A percentile compares a stretch with the other conserved stretches of the same genome.
phyloP scores from a whole-genome alignment of 2,888 invertebrate species.

The Oegoconia quadripuncta region DNA sequence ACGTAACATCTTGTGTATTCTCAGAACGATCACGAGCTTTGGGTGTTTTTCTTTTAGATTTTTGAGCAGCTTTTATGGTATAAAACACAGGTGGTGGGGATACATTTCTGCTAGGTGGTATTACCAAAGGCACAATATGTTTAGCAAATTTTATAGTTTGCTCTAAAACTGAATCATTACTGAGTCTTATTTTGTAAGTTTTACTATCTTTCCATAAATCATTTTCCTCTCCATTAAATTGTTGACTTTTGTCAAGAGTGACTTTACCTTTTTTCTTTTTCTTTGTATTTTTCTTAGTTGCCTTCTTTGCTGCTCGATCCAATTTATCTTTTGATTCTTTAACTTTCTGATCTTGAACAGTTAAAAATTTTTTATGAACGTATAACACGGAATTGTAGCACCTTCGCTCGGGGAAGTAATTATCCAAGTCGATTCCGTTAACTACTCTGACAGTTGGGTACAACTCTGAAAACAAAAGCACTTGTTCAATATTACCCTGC shows the following conservation, averaged over 20 bases:
- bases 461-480: conserved; percentile 31
- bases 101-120: conserved; percentile 40
- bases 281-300: conserved; percentile 8
- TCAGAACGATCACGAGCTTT: conserved; percentile 24
- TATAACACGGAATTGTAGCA: conserved; percentile 55
- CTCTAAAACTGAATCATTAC: conserved; percentile 41
- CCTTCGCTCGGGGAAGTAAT: conserved; percentile 36
- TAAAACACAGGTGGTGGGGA: conserved; percentile 44
- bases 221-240: conserved; percentile 28
- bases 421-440: conserved; percentile 48
- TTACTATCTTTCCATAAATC: conserved; percentile 22
- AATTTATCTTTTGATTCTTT: conserved; percentile 12
- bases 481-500: too few species aligned
- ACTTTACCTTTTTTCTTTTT: conserved; percentile 21
- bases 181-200: conserved; percentile 21
- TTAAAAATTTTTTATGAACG: conserved; percentile 53
- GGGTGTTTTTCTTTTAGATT: conserved; percentile 31
- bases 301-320: conserved; percentile 19
- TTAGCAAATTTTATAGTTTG: conserved; percentile 61
- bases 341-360: background rate
- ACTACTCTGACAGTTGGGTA: conserved; percentile 29
- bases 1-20: conserved; percentile 23
- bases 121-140: conserved; percentile 51
- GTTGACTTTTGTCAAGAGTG: conserved; percentile 40
- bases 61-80: conserved; percentile 50